Base-by-base conservation (phyloP, 92 coral and sea anemone species). In the Parazoanthus atlanticus region DNA sequence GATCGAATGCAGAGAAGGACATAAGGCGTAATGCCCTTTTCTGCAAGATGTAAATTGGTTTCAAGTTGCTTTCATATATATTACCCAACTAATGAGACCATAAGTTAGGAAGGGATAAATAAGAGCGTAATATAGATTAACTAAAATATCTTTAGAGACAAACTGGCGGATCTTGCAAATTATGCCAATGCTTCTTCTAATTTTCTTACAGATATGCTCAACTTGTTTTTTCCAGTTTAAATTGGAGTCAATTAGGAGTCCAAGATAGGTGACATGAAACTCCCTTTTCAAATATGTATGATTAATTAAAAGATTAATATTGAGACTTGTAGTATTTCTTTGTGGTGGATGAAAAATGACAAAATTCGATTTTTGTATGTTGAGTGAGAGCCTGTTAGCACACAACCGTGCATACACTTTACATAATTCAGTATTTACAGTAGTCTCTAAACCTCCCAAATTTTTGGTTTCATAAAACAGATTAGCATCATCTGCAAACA, bases 391-490 rank as follows among this genome's bases (percentile, higher is more conserved):
- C 67, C 77, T 92, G 65, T 92, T 85, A 15, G 93, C 93, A 88
- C 91, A 90, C 34, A 92, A 69, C 95, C 95, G 87, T 43, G 41
- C 80, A 49, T n/a, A n/a, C n/a, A n/a, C n/a, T n/a, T n/a, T n/a
- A n/a, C n/a, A n/a, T n/a, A n/a, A n/a, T n/a, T n/a, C n/a, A n/a
- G n/a, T n/a, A n/a, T n/a, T n/a, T n/a, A n/a, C n/a, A n/a, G n/a
- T n/a, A n/a, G n/a, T n/a, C n/a, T n/a, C n/a, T n/a, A n/a, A n/a
- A n/a, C n/a, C n/a, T n/a, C n/a, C n/a, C 25, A 92, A 21, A 81
- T 82, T 54, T 43, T 52, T 74, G 21, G 29, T 38, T 70, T 64
- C 56, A 88, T n/a, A n/a, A n/a, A n/a, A n/a, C n/a, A n/a, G n/a
- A n/a, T n/a, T n/a, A n/a, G n/a, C n/a, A n/a, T n/a, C n/a, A n/a